A percentile compares a stretch with the other conserved stretches of the same genome.
phyloP scores from a whole-genome alignment of 2,888 invertebrate species.

The Lepidocyrtoides sp. region DNA sequence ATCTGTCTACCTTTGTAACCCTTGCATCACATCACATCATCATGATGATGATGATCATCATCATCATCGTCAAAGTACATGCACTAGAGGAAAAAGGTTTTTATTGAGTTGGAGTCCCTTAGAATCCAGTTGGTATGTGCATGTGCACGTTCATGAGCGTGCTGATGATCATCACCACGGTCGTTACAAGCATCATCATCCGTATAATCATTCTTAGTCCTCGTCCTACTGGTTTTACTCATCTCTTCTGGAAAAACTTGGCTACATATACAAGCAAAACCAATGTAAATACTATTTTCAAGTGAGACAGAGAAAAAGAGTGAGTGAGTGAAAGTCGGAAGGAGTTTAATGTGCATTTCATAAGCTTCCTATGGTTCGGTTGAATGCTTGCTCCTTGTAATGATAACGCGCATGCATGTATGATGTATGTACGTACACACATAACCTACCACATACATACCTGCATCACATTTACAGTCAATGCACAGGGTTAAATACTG shows the following conservation, averaged over 20 bases:
- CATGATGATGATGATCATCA: background rate
- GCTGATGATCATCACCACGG: conserved; percentile 23
- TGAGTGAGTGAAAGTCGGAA: background rate
- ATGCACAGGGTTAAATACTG: background rate
- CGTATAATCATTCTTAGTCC: background rate
- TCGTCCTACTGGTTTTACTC: background rate
- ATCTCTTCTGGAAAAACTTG: background rate
- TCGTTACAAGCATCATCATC: conserved; percentile 37
- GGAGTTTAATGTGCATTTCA: conserved; percentile 8
- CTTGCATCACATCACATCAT: conserved; percentile 28
- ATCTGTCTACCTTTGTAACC: background rate
- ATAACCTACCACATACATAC: too few relatives aligned
- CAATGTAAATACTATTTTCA: background rate
- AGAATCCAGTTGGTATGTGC: background rate
- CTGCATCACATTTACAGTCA: background rate
- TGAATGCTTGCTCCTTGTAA: too few relatives aligned
- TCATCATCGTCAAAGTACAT: background rate
- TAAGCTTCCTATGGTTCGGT: conserved; percentile 10
- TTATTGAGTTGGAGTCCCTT: background rate
- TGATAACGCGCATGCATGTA: background rate
- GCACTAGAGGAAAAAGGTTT: background rate
- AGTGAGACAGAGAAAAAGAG: background rate
- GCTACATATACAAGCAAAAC: too few relatives aligned
- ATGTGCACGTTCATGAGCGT: conserved; percentile 31
- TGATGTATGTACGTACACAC: too few relatives aligned